Percentiles rank a stretch among this genome's conserved stretches.
Evolutionary conservation across 2,113 vertebrate genomes (phyloP).

Genomic region (Castor canadensis): DNA sequence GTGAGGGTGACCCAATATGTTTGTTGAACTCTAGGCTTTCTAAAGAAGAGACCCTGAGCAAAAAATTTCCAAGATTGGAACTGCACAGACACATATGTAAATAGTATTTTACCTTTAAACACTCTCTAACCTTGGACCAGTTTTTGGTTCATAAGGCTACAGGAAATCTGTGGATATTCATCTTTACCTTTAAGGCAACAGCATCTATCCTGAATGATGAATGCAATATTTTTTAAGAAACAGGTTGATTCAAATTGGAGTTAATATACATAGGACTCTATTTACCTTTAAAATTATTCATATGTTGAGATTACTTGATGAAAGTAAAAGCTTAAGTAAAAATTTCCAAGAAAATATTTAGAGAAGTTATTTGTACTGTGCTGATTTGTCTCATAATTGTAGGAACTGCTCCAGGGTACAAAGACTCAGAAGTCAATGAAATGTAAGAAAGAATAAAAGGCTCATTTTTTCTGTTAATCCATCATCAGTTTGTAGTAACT

Average conservation of each 20-base stretch:
- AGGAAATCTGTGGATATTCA: background rate
- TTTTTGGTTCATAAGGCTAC: background rate
- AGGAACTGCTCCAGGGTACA: background rate
- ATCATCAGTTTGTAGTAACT: background rate
- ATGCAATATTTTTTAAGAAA: constrained; percentile 20
- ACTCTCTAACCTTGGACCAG: background rate
- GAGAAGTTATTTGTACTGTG: background rate
- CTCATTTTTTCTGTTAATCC: background rate
- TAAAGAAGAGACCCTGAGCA: background rate
- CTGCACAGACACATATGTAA: background rate
- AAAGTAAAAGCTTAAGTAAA: background rate
- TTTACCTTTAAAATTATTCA: background rate
- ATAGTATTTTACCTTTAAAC: background rate
- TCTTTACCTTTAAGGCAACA: background rate
- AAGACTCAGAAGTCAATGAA: background rate
- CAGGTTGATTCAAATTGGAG: too few species aligned
- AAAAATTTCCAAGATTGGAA: background rate
- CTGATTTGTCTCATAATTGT: background rate
- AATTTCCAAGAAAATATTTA: background rate
- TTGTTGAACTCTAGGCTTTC: background rate
- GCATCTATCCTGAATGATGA: background rate
- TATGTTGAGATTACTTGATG: constrained; percentile 8
- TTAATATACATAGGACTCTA: too few species aligned
- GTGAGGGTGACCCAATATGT: background rate
- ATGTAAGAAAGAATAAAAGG: background rate